These are phyloP conservation scores for Tetrax tetrax DNA, from an alignment of 2,113 vertebrate genomes.

Conservation along the genomic window DNA sequence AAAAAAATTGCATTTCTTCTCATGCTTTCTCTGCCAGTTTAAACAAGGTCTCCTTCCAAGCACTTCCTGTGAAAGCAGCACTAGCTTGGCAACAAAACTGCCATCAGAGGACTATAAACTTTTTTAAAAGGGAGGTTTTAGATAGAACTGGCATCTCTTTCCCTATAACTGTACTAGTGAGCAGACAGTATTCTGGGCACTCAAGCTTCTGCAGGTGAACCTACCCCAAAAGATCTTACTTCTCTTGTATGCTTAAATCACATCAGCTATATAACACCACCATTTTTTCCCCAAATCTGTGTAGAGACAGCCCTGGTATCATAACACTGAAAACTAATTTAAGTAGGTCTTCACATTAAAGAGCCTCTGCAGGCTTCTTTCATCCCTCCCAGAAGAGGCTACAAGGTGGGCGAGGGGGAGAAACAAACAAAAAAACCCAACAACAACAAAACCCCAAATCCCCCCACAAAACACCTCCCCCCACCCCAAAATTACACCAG, in stretches of 20 bases:
- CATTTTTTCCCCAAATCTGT: background rate
- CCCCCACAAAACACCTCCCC: background rate
- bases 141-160: background rate
- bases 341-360: background rate
- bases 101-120: background rate
- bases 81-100: background rate
- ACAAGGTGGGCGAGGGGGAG: background rate
- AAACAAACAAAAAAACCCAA: no score
- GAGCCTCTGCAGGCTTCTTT: background rate
- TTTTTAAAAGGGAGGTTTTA: background rate
- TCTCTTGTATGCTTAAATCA: background rate
- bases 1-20: background rate
- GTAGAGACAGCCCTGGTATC: background rate
- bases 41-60: slow-evolving; percentile 22
- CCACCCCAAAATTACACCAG: fast-evolving
- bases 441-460: background rate
- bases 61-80: background rate
- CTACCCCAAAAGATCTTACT: background rate
- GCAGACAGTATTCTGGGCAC: background rate
- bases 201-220: background rate
- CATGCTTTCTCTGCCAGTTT: background rate
- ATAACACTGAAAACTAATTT: background rate
- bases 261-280: background rate
- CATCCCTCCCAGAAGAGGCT: background rate
- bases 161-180: background rate